A percentile compares a stretch with the other conserved stretches of the same genome.
Conservation (phyloP, 1,140 invertebrate species). For the Apis cerana region DNA sequence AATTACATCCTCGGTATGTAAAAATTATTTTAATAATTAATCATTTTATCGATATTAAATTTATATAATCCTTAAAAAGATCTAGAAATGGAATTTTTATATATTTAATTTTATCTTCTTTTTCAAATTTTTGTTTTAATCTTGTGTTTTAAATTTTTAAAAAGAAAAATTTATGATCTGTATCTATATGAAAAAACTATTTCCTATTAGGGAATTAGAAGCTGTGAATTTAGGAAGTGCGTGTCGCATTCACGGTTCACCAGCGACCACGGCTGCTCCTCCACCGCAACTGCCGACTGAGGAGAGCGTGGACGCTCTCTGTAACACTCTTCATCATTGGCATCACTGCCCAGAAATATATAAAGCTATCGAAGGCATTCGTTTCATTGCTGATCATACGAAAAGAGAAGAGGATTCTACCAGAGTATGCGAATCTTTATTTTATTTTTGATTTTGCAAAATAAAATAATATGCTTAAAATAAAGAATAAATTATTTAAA, state of each 20-base stretch:
- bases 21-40: neutral
- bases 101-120: neutral
- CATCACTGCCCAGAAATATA: slow-evolving; percentile 95
- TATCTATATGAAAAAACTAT: neutral
- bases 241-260: slow-evolving; percentile 85
- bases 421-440: slow-evolving; percentile 83
- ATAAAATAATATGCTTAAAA: neutral
- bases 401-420: slow-evolving; percentile 95
- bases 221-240: slow-evolving; percentile 81
- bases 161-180: neutral
- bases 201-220: slow-evolving; percentile 81
- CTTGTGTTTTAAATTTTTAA: neutral
- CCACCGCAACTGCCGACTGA: slow-evolving; percentile 73
- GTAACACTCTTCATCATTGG: slow-evolving; percentile 85
- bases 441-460: neutral
- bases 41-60: no score
- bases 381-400: slow-evolving; percentile 96
- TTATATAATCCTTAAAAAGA: no score
- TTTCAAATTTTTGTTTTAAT: neutral
- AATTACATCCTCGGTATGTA: slow-evolving; percentile 81
- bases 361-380: slow-evolving; percentile 94
- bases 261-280: slow-evolving; percentile 79
- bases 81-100: neutral
- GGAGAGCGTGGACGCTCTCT: slow-evolving; percentile 79
- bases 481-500: neutral